Conservation (phyloP, 37 sponge, comb jelly and placozoan species). For the Eunapius fragilis region DNA sequence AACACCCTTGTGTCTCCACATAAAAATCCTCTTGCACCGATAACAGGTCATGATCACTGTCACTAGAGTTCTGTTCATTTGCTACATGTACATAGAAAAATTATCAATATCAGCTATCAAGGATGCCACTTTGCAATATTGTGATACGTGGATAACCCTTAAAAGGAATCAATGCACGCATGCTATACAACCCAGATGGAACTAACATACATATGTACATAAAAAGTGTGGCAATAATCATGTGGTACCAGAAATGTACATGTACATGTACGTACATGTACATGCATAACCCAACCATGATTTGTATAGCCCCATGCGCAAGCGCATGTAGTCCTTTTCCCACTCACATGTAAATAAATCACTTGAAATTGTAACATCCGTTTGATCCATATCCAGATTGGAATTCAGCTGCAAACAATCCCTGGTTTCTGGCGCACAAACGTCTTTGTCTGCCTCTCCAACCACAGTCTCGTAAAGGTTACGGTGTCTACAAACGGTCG, state of each 20-base stretch:
- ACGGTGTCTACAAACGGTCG: background rate
- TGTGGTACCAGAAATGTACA: background rate
- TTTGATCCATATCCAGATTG: background rate
- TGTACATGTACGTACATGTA: no score
- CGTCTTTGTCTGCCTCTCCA: background rate
- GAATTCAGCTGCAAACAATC: background rate
- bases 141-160: background rate
- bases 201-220: background rate
- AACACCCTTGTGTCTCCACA: background rate
- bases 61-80: background rate
- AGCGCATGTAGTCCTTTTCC: no score
- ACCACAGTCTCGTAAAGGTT: background rate
- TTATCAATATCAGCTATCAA: background rate
- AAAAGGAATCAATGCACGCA: background rate
- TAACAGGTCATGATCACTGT: background rate
- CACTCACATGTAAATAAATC: background rate
- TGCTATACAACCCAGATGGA: background rate
- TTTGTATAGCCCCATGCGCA: no score
- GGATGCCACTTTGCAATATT: background rate
- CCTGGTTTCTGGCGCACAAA: background rate
- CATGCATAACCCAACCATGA: no score
- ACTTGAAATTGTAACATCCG: background rate
- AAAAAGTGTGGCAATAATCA: background rate
- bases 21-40: background rate
- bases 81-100: background rate